phyloP scores from a whole-genome alignment of 2,888 invertebrate genomes.

The Resseliella maxima region DNA sequence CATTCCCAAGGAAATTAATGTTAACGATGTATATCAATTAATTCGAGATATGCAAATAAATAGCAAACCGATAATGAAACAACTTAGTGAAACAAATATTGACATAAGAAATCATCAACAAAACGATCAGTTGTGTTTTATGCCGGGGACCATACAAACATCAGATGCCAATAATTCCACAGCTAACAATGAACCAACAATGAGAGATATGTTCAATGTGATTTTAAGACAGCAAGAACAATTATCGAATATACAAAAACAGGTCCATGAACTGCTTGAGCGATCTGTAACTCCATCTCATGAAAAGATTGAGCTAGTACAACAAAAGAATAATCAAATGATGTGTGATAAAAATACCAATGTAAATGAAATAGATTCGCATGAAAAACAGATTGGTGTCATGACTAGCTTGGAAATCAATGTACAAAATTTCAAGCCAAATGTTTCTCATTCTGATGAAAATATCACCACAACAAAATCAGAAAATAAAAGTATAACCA shows the following conservation, averaged over 20 bases:
- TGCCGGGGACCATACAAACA: background rate
- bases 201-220: background rate
- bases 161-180: background rate
- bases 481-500: background rate
- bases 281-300: background rate
- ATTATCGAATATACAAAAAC: slow-evolving; percentile 32
- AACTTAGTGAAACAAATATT: background rate
- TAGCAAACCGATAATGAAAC: background rate
- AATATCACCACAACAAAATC: background rate
- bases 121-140: background rate
- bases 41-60: background rate
- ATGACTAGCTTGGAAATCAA: slow-evolving; percentile 47
- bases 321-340: background rate
- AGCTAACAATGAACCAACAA: background rate
- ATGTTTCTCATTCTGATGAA: background rate
- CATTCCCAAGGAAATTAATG: background rate
- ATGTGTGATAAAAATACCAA: background rate
- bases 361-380: background rate
- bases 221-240: slow-evolving; percentile 42
- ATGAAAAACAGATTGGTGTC: slow-evolving; percentile 11
- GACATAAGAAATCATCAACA: background rate
- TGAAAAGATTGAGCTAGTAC: background rate
- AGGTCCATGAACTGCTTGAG: background rate
- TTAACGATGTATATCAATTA: slow-evolving; percentile 12
- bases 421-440: slow-evolving; percentile 3